Evolutionary conservation across 1,140 invertebrate species (phyloP).

Genomic region (Nephila pilipes): DNA sequence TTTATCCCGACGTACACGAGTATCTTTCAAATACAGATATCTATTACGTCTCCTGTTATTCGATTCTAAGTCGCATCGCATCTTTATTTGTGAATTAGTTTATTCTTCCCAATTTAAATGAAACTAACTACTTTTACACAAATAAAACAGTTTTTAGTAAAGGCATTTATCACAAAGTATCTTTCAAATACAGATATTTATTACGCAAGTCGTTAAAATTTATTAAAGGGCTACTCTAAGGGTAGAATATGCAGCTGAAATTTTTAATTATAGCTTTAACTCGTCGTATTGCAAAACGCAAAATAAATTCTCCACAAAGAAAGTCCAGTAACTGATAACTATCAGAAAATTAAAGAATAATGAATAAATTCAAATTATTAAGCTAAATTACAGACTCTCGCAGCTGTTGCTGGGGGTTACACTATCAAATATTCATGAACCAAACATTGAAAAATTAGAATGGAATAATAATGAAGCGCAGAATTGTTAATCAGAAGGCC

Average conservation of each 20-base stretch:
- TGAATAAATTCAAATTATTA: constrained; percentile 68
- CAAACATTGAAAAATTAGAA: constrained; percentile 56
- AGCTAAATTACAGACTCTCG: constrained; percentile 60
- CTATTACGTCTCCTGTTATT: too few species aligned
- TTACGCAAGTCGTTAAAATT: background rate
- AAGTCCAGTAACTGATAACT: constrained; percentile 49
- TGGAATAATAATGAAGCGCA: constrained; percentile 57
- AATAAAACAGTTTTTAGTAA: background rate
- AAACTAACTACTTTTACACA: background rate
- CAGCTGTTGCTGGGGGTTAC: constrained; percentile 50
- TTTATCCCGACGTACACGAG: background rate
- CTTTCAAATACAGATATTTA: background rate
- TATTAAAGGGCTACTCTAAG: background rate
- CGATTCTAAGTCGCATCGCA: too few species aligned
- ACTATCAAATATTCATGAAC: constrained; percentile 55
- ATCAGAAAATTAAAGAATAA: constrained; percentile 57
- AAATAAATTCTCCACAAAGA: background rate
- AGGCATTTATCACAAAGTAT: background rate
- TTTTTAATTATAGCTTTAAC: background rate
- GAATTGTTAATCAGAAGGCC: constrained; percentile 61
- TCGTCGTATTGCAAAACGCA: constrained; percentile 13
- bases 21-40: background rate
- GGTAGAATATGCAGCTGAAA: background rate
- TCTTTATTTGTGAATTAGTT: background rate
- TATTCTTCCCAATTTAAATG: background rate